phyloP scores from a whole-genome alignment of 2,888 invertebrate species.

The Habrosyne pyritoides region DNA sequence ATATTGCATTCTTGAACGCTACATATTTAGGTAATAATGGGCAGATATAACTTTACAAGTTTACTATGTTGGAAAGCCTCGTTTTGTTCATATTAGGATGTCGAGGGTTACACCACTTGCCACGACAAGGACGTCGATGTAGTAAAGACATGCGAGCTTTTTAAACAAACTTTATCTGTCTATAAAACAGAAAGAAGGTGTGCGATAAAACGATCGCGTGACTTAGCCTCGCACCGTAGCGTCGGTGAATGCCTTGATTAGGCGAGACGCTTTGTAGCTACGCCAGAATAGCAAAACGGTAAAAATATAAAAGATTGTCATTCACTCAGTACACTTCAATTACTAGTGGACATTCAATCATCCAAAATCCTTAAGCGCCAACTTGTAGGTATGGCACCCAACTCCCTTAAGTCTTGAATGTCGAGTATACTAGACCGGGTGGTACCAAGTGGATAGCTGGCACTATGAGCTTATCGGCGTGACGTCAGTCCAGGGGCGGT shows the following conservation, averaged over 20 bases:
- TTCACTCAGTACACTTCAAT: slow-evolving; percentile 3
- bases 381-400: slow-evolving; percentile 14
- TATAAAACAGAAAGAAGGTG: slow-evolving; percentile 79
- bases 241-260: slow-evolving; percentile 76
- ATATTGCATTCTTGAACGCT: neutral
- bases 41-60: slow-evolving; percentile 21
- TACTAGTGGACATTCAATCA: neutral
- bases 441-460: slow-evolving; percentile 76
- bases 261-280: slow-evolving; percentile 49
- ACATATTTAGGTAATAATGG: slow-evolving; percentile 6
- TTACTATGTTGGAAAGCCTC: slow-evolving; percentile 28
- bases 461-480: slow-evolving; percentile 75
- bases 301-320: slow-evolving; percentile 13
- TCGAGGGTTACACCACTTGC: slow-evolving; percentile 72
- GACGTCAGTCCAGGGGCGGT: slow-evolving; percentile 79
- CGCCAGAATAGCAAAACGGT: slow-evolving; percentile 44
- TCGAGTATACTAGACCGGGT: slow-evolving; percentile 50
- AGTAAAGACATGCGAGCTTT: slow-evolving; percentile 78
- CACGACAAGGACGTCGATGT: slow-evolving; percentile 74
- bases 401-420: slow-evolving; percentile 37
- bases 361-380: neutral
- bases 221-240: slow-evolving; percentile 64
- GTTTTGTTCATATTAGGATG: slow-evolving; percentile 58
- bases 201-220: slow-evolving; percentile 82
- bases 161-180: slow-evolving; percentile 79